Conservation (phyloP, 1,140 invertebrate genomes). For the Tetramorium parvispinum region DNA sequence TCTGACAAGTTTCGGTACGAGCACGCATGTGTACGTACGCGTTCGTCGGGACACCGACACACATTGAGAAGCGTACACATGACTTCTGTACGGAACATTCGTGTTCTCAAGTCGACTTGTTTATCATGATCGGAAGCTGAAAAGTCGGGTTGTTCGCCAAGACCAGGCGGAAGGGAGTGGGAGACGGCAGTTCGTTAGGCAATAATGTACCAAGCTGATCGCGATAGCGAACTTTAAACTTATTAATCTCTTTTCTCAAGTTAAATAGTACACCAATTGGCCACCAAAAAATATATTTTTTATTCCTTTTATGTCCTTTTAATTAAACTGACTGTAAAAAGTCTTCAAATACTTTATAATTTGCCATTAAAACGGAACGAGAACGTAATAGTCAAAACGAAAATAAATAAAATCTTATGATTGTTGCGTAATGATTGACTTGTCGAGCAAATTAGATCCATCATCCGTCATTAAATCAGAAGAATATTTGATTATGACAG, state of each 20-base stretch:
- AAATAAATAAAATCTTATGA: background rate
- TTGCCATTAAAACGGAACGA: background rate
- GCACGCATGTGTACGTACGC: background rate
- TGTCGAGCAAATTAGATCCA: background rate
- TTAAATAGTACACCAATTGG: background rate
- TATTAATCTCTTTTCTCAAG: background rate
- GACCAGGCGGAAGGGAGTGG: conserved; percentile 24
- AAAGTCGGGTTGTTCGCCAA: conserved; percentile 71
- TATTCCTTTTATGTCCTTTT: background rate
- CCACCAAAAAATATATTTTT: background rate
- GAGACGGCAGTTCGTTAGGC: conserved; percentile 42
- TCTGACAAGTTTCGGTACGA: conserved; percentile 4
- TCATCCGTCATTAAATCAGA: background rate
- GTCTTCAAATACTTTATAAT: background rate
- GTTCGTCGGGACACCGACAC: conserved; percentile 12
- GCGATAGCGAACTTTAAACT: conserved; percentile 14
- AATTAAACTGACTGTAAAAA: background rate
- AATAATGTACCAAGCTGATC: conserved; percentile 62
- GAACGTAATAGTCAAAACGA: background rate
- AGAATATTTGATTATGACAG: background rate
- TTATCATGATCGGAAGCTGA: conserved; percentile 74
- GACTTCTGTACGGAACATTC: conserved; percentile 32
- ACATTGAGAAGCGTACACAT: background rate
- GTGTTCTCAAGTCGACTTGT: conserved; percentile 59
- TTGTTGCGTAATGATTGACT: background rate